Base-by-base conservation (phyloP, 2,797 vertebrate species). In the Otus scops region DNA sequence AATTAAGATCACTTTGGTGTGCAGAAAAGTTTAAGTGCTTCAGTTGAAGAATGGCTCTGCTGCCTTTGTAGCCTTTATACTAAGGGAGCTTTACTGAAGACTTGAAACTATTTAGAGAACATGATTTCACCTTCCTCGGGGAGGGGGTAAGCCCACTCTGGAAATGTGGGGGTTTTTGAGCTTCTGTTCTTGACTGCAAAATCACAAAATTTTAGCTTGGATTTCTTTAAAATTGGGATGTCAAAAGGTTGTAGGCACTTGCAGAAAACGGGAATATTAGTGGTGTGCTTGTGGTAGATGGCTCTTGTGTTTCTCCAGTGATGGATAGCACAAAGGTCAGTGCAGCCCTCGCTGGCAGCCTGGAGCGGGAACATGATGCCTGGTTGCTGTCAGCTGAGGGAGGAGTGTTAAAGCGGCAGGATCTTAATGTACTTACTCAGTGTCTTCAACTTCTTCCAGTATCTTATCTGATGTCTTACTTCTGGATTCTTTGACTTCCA, bases 361-460 rank as follows among this genome's bases (percentile, higher is more conserved):
- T 1, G 10, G 50, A 56, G 68, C 30, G 13, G 77, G 79, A 63
- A 51, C 27, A 8, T 2, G n/a, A 76, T 92, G 90, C 36, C 73
- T 7, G 51, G 51, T 9, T 78, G 63, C 74, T 32, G 43, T 19
- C 59, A 36, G 60, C 84, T 10, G 17, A 38, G 67, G 74, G 56
- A 84, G 56, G 45, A 43, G 1, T 70, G 54, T 94, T 96, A 92
- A 94, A 93, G 94, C 5, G 19, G 20, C 79, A 96, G 83, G 23
- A 63, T 86, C 38, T 53, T 13, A 34, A 63, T 69, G 36, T 12
- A 4, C 22, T 81, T 10, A 3, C 8, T 18, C 18, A 2, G 5
- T 2, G 26, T 27, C 83, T 53, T 20, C 43, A 67, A 1, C 9
- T 3, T 45, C 24, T 73, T 68, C 41, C 18, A 13, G 8, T 13